Evolutionary conservation across 1,140 invertebrate species (phyloP).

Genomic region (Marisa cornuarietis): DNA sequence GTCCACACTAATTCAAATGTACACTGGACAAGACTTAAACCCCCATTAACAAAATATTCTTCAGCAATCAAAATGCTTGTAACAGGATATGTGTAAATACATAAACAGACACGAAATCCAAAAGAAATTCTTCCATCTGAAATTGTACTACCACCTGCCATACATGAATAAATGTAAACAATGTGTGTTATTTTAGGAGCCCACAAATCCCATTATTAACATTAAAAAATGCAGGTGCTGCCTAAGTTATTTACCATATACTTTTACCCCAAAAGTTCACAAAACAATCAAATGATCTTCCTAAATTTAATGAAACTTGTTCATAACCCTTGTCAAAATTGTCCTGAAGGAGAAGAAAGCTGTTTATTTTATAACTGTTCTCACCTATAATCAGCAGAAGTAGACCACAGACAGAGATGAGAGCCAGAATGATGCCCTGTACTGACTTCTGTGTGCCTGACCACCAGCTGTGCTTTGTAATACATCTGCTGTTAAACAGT

Average conservation of each 20-base stretch:
- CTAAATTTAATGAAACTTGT: no score
- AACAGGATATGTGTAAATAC: neutral
- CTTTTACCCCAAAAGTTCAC: no score
- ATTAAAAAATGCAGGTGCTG: no score
- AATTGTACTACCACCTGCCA: no score
- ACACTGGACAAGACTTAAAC: neutral
- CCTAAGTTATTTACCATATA: no score
- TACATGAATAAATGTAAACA: no score
- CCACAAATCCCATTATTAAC: no score
- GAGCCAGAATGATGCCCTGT: slow-evolving; percentile 14
- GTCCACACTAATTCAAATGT: no score
- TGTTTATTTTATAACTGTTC: neutral
- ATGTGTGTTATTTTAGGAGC: no score
- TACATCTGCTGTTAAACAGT: neutral
- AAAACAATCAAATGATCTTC: no score
- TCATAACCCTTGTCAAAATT: no score
- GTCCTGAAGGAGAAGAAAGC: no score
- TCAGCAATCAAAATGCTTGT: neutral
- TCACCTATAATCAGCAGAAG: slow-evolving; percentile 18
- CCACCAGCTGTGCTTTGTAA: slow-evolving; percentile 4
- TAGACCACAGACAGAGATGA: slow-evolving; percentile 12
- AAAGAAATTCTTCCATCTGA: neutral
- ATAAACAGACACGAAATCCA: neutral
- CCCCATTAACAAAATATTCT: neutral
- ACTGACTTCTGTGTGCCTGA: neutral